phyloP scores from a whole-genome alignment of 2,797 vertebrate genomes.

The Crossoptilon crossoptilon region DNA sequence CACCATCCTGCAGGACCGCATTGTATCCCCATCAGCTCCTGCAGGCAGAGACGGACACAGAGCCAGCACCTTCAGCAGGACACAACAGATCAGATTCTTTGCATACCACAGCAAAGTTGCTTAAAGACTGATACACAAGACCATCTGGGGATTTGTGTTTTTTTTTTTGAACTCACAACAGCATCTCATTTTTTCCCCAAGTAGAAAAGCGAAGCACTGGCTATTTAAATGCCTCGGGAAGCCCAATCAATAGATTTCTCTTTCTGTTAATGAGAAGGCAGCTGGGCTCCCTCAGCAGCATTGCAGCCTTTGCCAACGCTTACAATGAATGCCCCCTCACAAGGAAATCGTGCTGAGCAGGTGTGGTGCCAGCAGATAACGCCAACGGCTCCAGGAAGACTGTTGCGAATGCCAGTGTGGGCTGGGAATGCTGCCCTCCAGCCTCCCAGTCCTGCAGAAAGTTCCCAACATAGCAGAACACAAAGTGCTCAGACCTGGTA shows the following conservation, averaged over 20 bases:
- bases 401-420: accelerated
- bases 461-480: background rate
- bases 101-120: slow-evolving; percentile 29
- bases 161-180: background rate
- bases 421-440: accelerated
- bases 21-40: background rate
- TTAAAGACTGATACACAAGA: background rate
- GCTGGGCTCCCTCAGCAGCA: background rate
- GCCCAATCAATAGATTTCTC: background rate
- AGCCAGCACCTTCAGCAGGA: background rate
- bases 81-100: slow-evolving; percentile 44
- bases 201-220: background rate
- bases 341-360: background rate
- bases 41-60: background rate
- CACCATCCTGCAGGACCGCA: background rate
- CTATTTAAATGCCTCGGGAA: background rate
- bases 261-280: background rate
- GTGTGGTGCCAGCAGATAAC: background rate
- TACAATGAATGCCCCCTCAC: background rate
- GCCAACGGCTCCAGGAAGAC: background rate
- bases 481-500: background rate
- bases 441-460: background rate
- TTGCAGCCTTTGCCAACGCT: accelerated
- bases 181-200: slow-evolving; percentile 5
- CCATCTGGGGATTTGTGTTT: background rate